Evolutionary conservation across 2,888 invertebrate genomes (phyloP).

Genomic region (Tipula lateralis): DNA sequence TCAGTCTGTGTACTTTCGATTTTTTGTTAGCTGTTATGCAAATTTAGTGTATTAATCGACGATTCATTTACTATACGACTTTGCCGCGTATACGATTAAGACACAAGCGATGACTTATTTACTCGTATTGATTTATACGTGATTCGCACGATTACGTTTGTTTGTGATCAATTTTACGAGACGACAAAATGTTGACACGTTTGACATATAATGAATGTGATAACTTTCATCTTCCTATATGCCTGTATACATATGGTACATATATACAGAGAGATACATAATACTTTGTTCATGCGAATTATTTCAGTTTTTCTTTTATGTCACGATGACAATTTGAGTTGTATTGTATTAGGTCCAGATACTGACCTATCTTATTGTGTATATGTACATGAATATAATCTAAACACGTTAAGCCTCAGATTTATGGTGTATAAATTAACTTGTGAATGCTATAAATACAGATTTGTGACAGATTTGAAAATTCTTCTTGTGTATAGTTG

Average conservation of each 20-base stretch:
- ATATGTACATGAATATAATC: background rate
- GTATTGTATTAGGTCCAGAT: background rate
- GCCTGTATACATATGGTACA: background rate
- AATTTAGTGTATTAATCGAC: background rate
- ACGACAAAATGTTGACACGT: background rate
- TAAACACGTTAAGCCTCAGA: background rate
- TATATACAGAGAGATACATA: too few relatives aligned
- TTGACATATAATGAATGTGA: background rate
- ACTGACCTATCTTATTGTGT: background rate
- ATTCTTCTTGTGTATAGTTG: too few relatives aligned
- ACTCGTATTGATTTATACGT: background rate
- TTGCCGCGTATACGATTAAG: background rate
- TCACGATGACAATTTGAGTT: background rate
- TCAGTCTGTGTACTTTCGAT: background rate
- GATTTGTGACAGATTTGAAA: too few relatives aligned
- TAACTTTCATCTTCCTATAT: background rate
- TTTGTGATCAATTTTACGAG: background rate
- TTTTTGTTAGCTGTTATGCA: conserved; percentile 3
- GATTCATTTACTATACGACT: background rate
- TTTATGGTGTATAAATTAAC: background rate
- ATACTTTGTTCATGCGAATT: too few relatives aligned
- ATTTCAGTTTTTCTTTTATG: background rate
- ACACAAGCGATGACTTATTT: background rate
- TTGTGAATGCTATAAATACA: background rate
- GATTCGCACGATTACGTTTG: background rate